phyloP scores from a whole-genome alignment of 2,888 invertebrate genomes.

The Hedychridium roseum region DNA sequence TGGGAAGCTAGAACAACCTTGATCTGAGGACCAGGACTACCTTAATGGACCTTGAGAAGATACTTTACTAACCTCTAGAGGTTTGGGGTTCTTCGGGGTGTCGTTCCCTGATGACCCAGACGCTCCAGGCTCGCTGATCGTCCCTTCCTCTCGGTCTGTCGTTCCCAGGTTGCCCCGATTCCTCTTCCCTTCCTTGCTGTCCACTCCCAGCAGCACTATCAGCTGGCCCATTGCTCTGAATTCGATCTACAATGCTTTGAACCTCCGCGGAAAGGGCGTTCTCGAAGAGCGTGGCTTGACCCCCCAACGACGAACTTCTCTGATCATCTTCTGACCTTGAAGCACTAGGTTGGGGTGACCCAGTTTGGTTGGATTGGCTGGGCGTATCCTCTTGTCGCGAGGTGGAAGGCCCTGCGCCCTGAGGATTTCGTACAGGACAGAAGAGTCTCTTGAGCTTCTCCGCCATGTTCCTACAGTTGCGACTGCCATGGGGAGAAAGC shows the following conservation, averaged over 20 bases:
- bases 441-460: constrained; percentile 26
- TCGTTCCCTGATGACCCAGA: no score
- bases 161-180: no score
- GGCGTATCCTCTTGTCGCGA: background rate
- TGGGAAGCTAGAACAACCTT: no score
- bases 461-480: constrained; percentile 18
- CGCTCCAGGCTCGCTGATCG: no score
- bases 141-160: no score
- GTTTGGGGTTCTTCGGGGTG: no score
- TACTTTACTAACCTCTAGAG: no score
- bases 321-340: constrained; percentile 4
- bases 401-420: background rate
- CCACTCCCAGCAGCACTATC: constrained; percentile 22
- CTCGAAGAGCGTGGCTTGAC: constrained; percentile 13
- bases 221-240: constrained; percentile 28
- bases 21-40: no score
- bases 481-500: constrained; percentile 16
- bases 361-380: background rate
- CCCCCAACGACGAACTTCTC: background rate
- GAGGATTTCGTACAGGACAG: constrained; percentile 2
- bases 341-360: background rate
- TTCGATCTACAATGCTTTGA: constrained; percentile 43
- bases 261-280: constrained; percentile 38
- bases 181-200: no score
- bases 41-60: no score